Percentiles rank a stretch among this genome's conserved stretches.
Evolutionary conservation across 2,888 invertebrate species (phyloP).

Genomic region (Cecidostiba fungosa): DNA sequence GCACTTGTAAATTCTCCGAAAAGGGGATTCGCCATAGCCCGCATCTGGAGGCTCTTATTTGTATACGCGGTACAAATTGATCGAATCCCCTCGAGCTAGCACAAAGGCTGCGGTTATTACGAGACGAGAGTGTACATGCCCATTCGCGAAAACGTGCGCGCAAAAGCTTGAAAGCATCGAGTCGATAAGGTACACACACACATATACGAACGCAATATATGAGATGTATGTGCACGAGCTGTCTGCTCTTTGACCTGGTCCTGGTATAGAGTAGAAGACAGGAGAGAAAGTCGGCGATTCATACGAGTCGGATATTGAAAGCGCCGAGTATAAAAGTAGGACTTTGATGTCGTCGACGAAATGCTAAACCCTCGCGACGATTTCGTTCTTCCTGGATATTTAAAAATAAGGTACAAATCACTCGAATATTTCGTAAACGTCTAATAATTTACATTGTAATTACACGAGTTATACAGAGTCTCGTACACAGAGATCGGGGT

Average conservation of each 20-base stretch:
- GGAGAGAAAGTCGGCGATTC: background rate
- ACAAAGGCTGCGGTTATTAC: background rate
- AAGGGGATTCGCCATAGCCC: background rate
- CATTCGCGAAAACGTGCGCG: background rate
- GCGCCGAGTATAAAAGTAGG: background rate
- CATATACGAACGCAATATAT: background rate
- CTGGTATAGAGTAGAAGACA: background rate
- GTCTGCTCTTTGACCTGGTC: background rate
- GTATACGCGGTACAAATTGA: background rate
- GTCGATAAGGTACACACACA: background rate
- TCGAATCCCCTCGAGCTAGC: background rate
- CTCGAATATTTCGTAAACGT: too few species aligned
- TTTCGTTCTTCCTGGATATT: too few species aligned
- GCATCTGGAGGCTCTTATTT: background rate
- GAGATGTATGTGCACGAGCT: background rate
- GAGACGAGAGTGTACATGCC: background rate
- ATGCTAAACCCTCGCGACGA: too few species aligned
- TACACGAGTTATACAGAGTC: background rate
- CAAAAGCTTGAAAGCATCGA: background rate
- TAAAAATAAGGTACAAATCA: too few species aligned
- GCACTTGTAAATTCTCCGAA: background rate
- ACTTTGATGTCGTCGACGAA: background rate
- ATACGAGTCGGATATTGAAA: constrained; percentile 3
- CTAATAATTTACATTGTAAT: background rate
- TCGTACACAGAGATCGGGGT: too few species aligned